These are phyloP conservation scores for Reticulitermes speratus DNA, from an alignment of 1,140 invertebrate species.

Conservation along the genomic window DNA sequence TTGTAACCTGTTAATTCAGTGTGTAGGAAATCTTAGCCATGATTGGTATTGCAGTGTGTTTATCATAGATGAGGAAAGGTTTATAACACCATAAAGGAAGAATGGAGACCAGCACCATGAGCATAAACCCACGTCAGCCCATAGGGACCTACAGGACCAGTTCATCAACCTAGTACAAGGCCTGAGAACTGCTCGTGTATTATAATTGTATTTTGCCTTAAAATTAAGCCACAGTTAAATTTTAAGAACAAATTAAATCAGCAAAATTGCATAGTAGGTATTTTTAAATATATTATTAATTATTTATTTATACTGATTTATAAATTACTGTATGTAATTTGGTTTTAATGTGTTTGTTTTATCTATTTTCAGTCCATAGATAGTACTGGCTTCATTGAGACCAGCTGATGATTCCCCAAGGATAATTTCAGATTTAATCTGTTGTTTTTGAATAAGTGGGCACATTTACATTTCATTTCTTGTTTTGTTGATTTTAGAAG, in stretches of 20 bases:
- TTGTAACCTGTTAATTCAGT: not conserved
- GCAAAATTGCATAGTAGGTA: not conserved
- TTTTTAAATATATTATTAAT: not conserved
- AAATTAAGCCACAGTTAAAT: not conserved
- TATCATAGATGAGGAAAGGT: not conserved
- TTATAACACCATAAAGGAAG: not conserved
- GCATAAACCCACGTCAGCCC: not conserved
- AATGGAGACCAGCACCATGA: not conserved
- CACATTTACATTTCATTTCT: too few species aligned
- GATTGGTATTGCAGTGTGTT: not conserved
- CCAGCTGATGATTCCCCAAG: not conserved
- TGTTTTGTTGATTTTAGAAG: too few species aligned
- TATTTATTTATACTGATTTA: not conserved
- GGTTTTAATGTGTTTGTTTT: constrained; percentile 11
- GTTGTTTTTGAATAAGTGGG: not conserved
- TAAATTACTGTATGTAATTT: not conserved
- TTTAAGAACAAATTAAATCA: not conserved
- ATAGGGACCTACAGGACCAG: not conserved
- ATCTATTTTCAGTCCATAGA: not conserved
- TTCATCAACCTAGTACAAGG: not conserved
- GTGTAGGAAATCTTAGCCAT: not conserved
- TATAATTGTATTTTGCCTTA: not conserved
- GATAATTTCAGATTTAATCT: not conserved
- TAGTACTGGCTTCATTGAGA: constrained; percentile 6
- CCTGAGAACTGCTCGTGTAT: not conserved